phyloP scores from a whole-genome alignment of 2,797 vertebrate species.

The Tokudaia muenninki region DNA sequence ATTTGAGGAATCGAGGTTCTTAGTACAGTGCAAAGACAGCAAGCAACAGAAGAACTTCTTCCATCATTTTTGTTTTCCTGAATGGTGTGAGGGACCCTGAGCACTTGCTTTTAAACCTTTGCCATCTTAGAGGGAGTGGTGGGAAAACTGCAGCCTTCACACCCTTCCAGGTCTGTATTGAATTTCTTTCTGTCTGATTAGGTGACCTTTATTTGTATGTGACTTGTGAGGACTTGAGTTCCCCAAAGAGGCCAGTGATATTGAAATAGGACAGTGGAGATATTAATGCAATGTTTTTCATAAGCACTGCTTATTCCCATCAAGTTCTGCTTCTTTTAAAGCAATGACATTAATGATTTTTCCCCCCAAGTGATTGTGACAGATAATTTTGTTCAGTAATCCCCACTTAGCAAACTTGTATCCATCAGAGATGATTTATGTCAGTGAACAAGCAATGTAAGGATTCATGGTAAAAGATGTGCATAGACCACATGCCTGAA shows the following conservation, averaged over 20 bases:
- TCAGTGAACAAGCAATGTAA: background rate
- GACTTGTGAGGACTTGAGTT: background rate
- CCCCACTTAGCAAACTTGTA: background rate
- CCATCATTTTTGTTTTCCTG: background rate
- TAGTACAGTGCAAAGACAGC: background rate
- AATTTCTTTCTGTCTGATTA: too few species aligned
- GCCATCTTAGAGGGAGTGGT: background rate
- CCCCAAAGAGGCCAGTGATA: background rate
- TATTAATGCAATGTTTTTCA: background rate
- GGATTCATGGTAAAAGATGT: background rate
- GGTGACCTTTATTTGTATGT: background rate
- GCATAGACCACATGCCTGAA: background rate
- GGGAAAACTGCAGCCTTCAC: background rate
- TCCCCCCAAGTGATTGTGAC: background rate
- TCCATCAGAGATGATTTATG: background rate
- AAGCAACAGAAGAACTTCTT: background rate
- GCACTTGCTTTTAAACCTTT: background rate
- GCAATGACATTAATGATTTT: background rate
- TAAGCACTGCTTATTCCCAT: background rate
- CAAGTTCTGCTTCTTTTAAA: background rate
- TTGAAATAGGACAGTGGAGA: background rate
- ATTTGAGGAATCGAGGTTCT: background rate
- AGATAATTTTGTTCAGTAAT: background rate
- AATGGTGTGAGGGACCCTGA: background rate
- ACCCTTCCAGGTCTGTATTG: background rate